Percentiles rank a stretch among this genome's conserved stretches.
These are phyloP conservation scores for Drosophila affinis DNA, from an alignment of 2,888 invertebrate genomes.

Conservation along the genomic window DNA sequence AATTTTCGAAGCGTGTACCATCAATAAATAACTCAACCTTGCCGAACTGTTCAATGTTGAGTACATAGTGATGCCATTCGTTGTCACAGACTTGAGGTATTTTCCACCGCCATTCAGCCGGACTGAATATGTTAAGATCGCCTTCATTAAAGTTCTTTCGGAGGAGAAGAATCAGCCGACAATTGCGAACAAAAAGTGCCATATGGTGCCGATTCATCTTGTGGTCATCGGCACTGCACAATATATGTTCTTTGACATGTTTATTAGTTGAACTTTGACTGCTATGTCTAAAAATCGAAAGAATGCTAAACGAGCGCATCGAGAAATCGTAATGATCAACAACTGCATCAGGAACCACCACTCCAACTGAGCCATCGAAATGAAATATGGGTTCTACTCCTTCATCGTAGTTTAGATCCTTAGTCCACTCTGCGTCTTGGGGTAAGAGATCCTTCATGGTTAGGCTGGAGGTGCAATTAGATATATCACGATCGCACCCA, in stretches of 20 bases:
- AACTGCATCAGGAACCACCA: conserved; percentile 91
- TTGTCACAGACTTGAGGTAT: conserved; percentile 97
- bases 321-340: conserved; percentile 88
- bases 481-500: conserved; percentile 95
- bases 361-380: conserved; percentile 97
- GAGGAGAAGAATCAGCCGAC: conserved; percentile 96
- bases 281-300: conserved; percentile 97
- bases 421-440: conserved; percentile 91
- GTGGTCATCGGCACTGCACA: conserved; percentile 98
- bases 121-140: conserved; percentile 96
- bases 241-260: conserved; percentile 96
- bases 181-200: conserved; percentile 98
- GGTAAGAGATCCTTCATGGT: conserved; percentile 80
- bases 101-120: conserved; percentile 99
- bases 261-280: conserved; percentile 89
- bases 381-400: conserved; percentile 96
- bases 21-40: conserved; percentile 95
- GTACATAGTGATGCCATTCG: conserved; percentile 99
- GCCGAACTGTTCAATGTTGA: conserved; percentile 91
- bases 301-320: conserved; percentile 93
- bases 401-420: conserved; percentile 92
- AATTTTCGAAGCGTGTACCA: conserved; percentile 86
- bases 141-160: conserved; percentile 96
- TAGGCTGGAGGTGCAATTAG: conserved; percentile 80
- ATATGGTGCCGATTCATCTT: conserved; percentile 99